A percentile compares a stretch with the other conserved stretches of the same genome.
Evolutionary conservation across 1,140 invertebrate genomes (phyloP).

Genomic region (Leptestheria dahalacensis): DNA sequence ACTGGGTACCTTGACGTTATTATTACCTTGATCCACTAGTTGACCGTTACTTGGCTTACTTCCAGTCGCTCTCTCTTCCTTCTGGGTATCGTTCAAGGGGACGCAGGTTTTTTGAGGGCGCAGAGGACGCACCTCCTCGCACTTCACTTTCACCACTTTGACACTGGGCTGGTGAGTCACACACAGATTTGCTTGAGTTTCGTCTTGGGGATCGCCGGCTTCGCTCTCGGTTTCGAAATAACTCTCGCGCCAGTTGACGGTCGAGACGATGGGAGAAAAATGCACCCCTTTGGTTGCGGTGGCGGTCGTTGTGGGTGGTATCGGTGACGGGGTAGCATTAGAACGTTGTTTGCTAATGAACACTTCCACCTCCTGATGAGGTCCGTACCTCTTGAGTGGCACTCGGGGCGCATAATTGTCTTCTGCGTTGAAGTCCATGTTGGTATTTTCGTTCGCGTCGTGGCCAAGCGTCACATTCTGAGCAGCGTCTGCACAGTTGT

Average conservation of each 20-base stretch:
- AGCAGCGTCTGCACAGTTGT: neutral
- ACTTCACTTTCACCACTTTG: neutral
- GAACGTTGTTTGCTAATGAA: slow-evolving; percentile 13
- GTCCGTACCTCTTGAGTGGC: slow-evolving; percentile 10
- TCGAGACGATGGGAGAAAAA: slow-evolving; percentile 52
- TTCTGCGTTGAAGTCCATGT: neutral
- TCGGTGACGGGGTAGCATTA: neutral
- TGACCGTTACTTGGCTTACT: neutral
- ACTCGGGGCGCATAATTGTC: slow-evolving; percentile 6
- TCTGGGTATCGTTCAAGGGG: neutral
- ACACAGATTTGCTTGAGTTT: neutral
- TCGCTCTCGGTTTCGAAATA: slow-evolving; percentile 1
- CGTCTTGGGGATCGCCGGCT: neutral
- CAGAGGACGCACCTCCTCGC: neutral
- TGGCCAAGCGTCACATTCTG: neutral
- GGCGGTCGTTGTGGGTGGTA: slow-evolving; percentile 34
- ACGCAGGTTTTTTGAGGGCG: neutral
- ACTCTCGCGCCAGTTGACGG: slow-evolving; percentile 49
- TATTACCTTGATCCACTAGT: neutral
- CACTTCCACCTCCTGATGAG: slow-evolving; percentile 13
- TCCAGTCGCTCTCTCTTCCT: neutral
- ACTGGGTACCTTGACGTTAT: too few relatives aligned
- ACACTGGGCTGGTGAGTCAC: neutral
- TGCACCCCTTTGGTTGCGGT: slow-evolving; percentile 46
- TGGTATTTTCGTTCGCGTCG: neutral